Evolutionary conservation across 1,140 invertebrate genomes (phyloP).

Genomic region (Periplaneta americana): DNA sequence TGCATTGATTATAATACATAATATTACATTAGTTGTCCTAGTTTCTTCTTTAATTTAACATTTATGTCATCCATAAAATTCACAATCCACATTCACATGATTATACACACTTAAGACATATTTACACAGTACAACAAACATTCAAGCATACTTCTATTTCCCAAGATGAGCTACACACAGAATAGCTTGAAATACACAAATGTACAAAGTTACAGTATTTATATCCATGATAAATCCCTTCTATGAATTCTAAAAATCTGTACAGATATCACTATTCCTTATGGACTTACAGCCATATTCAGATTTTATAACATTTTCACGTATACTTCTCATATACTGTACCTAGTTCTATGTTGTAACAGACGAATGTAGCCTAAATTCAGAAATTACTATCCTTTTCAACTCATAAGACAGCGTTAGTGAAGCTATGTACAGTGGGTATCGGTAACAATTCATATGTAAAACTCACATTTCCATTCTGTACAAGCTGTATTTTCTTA

Average conservation of each 20-base stretch:
- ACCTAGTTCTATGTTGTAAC: too few species aligned
- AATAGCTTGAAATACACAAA: not conserved
- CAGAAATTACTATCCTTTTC: too few species aligned
- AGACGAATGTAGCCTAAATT: too few species aligned
- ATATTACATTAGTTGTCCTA: not conserved
- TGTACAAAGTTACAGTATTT: not conserved
- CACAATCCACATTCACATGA: not conserved
- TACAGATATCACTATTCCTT: not conserved
- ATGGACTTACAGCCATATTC: not conserved
- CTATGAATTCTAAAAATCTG: not conserved
- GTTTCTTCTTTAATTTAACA: not conserved
- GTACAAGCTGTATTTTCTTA: too few species aligned
- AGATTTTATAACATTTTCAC: not conserved
- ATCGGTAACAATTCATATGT: too few species aligned
- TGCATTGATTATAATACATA: not conserved
- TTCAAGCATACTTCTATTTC: not conserved
- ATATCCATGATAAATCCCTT: not conserved
- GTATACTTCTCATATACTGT: too few species aligned
- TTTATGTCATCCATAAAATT: not conserved
- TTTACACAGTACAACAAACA: too few species aligned
- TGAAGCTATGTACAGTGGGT: too few species aligned
- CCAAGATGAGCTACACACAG: not conserved
- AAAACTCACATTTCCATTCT: too few species aligned
- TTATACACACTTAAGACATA: too few species aligned
- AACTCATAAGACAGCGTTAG: too few species aligned